Base-by-base conservation (phyloP, 2,113 vertebrate species). In the Bubo blakistoni region DNA sequence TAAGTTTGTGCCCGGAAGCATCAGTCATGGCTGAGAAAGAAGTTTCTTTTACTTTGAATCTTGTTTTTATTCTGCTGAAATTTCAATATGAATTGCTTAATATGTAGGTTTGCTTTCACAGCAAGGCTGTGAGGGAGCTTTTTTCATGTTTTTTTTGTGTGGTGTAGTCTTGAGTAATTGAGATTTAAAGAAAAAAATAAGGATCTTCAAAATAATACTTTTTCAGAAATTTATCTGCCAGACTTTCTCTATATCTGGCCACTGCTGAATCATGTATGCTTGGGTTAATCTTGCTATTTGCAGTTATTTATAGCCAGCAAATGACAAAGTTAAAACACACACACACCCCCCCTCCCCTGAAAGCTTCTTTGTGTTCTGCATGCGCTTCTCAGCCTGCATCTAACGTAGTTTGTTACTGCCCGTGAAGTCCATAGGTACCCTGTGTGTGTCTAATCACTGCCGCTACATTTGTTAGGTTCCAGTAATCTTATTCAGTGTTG, bases 271-370 rank as follows among this genome's bases (percentile, higher is more conserved):
- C 58, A 61, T 22, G 58, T 57, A 10, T 30, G 4, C 40, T 40
- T 90, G 18, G 34, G 51, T 70, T 71, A 11, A 72, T 92, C 24
- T 69, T 91, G 46, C 63, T 86, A 3, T 77, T 63, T 93, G 76
- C 67, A 73, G 57, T 79, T 90, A 61, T 57, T 92, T 83, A 52
- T 44, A 83, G 71, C 69, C 40, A 77, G 54, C 58, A 94, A 88
- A 79, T 44, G 62, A 93, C 40, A 90, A 67, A 57, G 44, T 27
- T 77, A 13, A 81, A 87, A 10, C 25, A 34, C 10, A 1, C 25
- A 71, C 11, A 22, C 29, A 7, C 13, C 4, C 16, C 38, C 3
- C 5, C 14, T 2, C 3, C 15, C 11, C 20, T 1, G 1, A 49
- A 59, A 47, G 21, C 62, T 32, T 77, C 24, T 9, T 11, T 1